phyloP scores from a whole-genome alignment of 1,140 invertebrate species.

The Drosophila orosa region DNA sequence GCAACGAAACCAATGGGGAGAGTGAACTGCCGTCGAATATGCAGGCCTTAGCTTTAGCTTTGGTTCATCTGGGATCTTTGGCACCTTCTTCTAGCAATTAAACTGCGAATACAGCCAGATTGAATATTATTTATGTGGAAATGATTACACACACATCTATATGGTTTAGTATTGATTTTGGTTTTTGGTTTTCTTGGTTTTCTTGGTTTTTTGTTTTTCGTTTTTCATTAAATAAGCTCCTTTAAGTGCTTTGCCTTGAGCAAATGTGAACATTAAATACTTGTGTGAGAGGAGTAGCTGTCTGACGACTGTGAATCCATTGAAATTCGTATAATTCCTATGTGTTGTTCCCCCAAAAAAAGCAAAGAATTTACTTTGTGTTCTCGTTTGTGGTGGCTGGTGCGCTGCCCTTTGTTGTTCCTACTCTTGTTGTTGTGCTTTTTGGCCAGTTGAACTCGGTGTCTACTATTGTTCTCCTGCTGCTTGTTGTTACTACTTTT shows the following conservation, averaged over 20 bases:
- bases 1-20: conserved; percentile 49
- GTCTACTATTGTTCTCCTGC: conserved; percentile 39
- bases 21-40: conserved; percentile 19
- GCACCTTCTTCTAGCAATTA: conserved; percentile 42
- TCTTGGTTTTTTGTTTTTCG: conserved; percentile 9
- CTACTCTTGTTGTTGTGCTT: conserved; percentile 42
- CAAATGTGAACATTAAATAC: conserved; percentile 56
- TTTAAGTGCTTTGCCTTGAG: conserved; percentile 60
- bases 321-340: conserved; percentile 84
- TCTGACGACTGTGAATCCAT: conserved; percentile 54
- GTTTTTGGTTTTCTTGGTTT: conserved; percentile 29
- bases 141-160: conserved; percentile 43
- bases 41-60: conserved; percentile 13
- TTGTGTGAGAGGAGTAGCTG: conserved; percentile 49
- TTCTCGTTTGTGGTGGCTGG: conserved; percentile 43
- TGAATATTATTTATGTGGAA: conserved; percentile 43
- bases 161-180: conserved; percentile 43
- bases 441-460: conserved; percentile 52
- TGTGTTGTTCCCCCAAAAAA: conserved; percentile 82
- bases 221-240: conserved; percentile 74
- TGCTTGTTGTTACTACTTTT: conserved; percentile 18
- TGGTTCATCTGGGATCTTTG: conserved; percentile 49
- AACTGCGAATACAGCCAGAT: conserved; percentile 53
- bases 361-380: conserved; percentile 67
- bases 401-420: conserved; percentile 42